Evolutionary conservation across 1,140 invertebrate species (phyloP), one percentile per base, ranked within the genome.

Genomic region (Apis dorsata): DNA sequence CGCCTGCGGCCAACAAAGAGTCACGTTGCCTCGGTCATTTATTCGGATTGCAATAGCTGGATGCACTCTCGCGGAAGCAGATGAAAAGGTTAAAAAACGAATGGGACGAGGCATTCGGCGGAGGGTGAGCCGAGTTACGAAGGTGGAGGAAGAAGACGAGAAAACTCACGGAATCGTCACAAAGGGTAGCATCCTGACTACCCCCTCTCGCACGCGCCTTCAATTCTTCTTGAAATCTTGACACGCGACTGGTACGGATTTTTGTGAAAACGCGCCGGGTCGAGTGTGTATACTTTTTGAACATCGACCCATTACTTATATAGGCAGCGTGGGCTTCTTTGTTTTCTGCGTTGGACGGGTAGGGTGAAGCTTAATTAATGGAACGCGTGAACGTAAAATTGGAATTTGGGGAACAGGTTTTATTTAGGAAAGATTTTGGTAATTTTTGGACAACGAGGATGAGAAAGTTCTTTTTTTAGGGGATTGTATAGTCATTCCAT

Each of bases 71-170:
- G 65, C 24, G 65, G 57, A 81, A 75, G 77, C 65, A 79, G 77
- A 78, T 78, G 76, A 70, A 79, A 81, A 81, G 79, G 74, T 82
- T 66, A 66, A 66, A 78, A 72, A 79, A 70, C 34, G 53, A 63
- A 53, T 49, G 65, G 60, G 44, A 77, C 49, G 63, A 66, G 21
- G 62, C 51, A 51, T 59, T 59, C 15, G 11, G 34, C 11, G 12
- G 34, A 49, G 72, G 21, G 72, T n/a, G 34, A 60, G 68, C n/a
- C 34, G 10, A 24, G 24, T 11, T 21, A 15, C 12, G 24, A 19
- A 51, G 71, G 13, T 71, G 5, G 53, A 5, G 28, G 28, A 17
- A 2, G n/a, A 69, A 69, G 51, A 49, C 60, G 59, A 53, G 74
- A 49, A 59, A 75, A 78, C 65, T 78, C 53, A 44, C 34, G n/a